Evolutionary conservation across 2,113 vertebrate genomes (phyloP).

Genomic region (Gnathochromis pfefferi): DNA sequence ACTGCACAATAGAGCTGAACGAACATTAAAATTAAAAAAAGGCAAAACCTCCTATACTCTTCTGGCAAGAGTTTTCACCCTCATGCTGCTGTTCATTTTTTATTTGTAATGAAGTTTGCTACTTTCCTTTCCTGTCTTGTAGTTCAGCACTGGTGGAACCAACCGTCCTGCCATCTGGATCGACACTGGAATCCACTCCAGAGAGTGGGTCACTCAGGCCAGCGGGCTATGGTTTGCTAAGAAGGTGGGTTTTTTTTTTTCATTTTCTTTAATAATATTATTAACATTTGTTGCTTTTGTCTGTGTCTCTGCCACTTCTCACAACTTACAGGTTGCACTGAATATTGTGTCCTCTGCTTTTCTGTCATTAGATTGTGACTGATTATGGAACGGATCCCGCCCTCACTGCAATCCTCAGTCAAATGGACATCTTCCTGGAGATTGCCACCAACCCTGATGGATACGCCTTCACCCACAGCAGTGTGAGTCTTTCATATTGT

Average conservation of each 20-base stretch:
- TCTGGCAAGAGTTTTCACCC: neutral
- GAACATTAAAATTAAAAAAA: neutral
- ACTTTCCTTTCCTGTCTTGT: neutral
- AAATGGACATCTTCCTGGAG: conserved; percentile 86
- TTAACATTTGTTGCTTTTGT: neutral
- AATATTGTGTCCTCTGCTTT: neutral
- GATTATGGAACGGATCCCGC: conserved; percentile 66
- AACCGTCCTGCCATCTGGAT: conserved; percentile 80
- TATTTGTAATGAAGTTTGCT: neutral
- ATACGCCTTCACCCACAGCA: conserved; percentile 77
- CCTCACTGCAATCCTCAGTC: conserved; percentile 74
- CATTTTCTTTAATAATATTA: neutral
- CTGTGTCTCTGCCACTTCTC: neutral
- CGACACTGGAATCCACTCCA: conserved; percentile 85
- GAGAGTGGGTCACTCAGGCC: conserved; percentile 91
- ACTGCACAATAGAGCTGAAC: neutral
- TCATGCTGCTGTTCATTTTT: neutral
- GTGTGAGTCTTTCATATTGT: conserved; percentile 53
- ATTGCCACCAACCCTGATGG: conserved; percentile 86
- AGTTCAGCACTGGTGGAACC: conserved; percentile 86
- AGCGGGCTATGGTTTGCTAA: conserved; percentile 83
- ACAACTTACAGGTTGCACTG: neutral
- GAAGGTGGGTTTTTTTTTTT: conserved; percentile 64
- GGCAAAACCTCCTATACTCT: neutral
- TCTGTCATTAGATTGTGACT: conserved; percentile 65